Conservation (phyloP, 2,113 vertebrate genomes). For the Poicephalus meyeri region DNA sequence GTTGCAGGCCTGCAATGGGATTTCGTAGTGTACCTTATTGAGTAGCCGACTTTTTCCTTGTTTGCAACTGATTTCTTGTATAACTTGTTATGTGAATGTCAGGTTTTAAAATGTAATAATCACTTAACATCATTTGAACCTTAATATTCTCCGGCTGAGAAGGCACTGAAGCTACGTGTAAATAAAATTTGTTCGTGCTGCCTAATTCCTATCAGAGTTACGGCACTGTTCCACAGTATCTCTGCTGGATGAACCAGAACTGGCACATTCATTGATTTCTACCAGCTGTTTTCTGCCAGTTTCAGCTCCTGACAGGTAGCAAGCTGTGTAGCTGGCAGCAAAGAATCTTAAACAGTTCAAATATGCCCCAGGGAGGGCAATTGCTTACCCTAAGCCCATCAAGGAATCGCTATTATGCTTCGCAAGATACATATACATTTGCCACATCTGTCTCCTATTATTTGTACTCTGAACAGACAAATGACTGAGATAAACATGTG, state of each 20-base stretch:
- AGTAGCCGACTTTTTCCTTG: neutral
- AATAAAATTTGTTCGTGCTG: neutral
- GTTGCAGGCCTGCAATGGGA: neutral
- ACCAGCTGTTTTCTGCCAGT: constrained; percentile 77
- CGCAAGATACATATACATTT: constrained; percentile 70
- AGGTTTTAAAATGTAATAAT: constrained; percentile 24
- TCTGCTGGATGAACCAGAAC: constrained; percentile 63
- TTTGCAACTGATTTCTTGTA: neutral
- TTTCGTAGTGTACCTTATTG: neutral
- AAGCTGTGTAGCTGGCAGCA: constrained; percentile 74
- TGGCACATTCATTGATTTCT: constrained; percentile 63
- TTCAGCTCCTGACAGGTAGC: constrained; percentile 79
- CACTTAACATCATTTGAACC: neutral
- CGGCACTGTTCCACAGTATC: constrained; percentile 31
- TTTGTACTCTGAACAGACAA: constrained; percentile 71
- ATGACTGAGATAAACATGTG: constrained; percentile 70
- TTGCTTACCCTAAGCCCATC: constrained; percentile 77
- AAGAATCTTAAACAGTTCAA: constrained; percentile 66
- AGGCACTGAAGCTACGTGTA: neutral
- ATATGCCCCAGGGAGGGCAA: constrained; percentile 74
- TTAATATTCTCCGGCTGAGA: neutral
- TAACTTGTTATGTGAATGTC: neutral
- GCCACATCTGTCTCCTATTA: constrained; percentile 81
- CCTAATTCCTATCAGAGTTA: constrained; percentile 34
- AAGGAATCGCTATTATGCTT: constrained; percentile 77